These are phyloP conservation scores for Mnemiopsis leidyi DNA, from an alignment of 37 sponge, comb jelly and placozoan genomes.

Conservation along the genomic window DNA sequence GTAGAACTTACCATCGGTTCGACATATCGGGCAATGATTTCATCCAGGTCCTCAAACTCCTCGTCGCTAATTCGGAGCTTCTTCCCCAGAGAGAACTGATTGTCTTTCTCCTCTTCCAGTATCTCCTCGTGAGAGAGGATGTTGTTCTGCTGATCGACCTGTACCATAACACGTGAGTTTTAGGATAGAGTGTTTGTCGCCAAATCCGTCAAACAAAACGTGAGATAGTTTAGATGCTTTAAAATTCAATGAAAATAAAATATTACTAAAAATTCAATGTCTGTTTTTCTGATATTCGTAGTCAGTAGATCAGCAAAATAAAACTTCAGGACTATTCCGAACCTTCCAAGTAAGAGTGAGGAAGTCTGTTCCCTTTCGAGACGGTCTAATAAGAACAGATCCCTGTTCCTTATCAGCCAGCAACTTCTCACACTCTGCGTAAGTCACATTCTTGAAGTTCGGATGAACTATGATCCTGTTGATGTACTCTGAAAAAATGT, in stretches of 20 bases:
- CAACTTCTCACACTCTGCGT: constrained; percentile 73
- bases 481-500: constrained; percentile 68
- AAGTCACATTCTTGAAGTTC: constrained; percentile 80
- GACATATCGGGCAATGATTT: constrained; percentile 91
- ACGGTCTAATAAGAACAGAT: constrained; percentile 94
- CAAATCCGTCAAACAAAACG: no score
- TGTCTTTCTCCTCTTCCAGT: constrained; percentile 86
- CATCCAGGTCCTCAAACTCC: constrained; percentile 98
- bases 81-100: constrained; percentile 83
- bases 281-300: no score
- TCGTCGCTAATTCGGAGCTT: constrained; percentile 84
- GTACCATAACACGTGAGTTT: no score
- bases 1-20: constrained; percentile 87
- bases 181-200: no score
- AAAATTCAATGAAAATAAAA: no score
- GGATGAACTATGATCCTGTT: constrained; percentile 93
- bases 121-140: constrained; percentile 82
- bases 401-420: constrained; percentile 79
- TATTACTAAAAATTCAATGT: no score
- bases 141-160: constrained; percentile 72
- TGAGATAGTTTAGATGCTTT: no score
- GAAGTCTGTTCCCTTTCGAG: constrained; percentile 76
- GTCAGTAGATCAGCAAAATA: no score
- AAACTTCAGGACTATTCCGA: no score
- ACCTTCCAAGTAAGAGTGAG: constrained; percentile 63